Base-by-base conservation (phyloP, 2,888 invertebrate genomes). In the Laothoe populi region DNA sequence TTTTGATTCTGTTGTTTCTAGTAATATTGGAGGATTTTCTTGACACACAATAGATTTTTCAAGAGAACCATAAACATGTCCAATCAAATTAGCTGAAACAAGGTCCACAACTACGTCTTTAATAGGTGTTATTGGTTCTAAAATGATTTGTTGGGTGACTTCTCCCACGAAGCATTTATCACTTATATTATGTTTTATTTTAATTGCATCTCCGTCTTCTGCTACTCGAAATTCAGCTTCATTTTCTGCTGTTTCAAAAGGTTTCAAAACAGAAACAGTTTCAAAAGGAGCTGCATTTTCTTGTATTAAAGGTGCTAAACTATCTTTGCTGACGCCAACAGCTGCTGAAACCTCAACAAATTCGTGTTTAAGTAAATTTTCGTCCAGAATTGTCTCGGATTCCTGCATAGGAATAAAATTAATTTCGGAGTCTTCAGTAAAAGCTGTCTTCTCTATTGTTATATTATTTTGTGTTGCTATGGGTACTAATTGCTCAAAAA, bases 121-220 rank as follows among this genome's bases (percentile, higher is more conserved):
- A n/a, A 48, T 23, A 13, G 48, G 48, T 24, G 24, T 23, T 13
- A n/a, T 13, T 48, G 48, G 24, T 48, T 48, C 48, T n/a, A 48
- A 48, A 48, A 24, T n/a, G 2, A 5, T 48, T 24, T 48, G 23
- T 23, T 24, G 24, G 8, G 1, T 24, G 24, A 26, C n/a, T 24
- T 48, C 26, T 48, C 7, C n/a, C n/a, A 48, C n/a, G 23, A n/a
- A 26, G n/a, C 5, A n/a, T n/a, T 24, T 8, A n/a, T 48, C 8
- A 23, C 26, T n/a, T 2, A 8, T 16, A 13, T 5, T 26, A n/a
- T n/a, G 1, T 13, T 5, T 7, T 16, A 7, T 8, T 26, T 48
- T n/a, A 5, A 4, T 46, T 23, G 4, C 23, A 13, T 21, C 24
- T 13, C 4, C 13, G 23, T 1, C 46, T 24, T 46, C 13, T 11